Base-by-base conservation (phyloP, 1,140 invertebrate genomes). In the Euura saliciscinereae region DNA sequence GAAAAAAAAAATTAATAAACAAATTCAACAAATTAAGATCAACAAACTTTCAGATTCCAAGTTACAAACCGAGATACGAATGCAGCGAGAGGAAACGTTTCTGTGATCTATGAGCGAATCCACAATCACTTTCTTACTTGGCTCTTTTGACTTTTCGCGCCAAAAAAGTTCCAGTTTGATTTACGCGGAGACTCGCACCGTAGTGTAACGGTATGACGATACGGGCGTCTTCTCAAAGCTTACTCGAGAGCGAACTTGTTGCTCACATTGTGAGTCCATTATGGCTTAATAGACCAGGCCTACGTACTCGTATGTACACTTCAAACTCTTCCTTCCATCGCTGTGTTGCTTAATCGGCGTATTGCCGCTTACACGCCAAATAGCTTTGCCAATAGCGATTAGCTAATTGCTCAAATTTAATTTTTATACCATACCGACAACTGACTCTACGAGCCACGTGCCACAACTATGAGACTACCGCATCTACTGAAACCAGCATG, bases 241-340 rank as follows among this genome's bases (percentile, higher is more conserved):
- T 67, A 51, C 72, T 65, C 43, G 28, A 73, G 72, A 65, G 71
- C 66, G 67, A 69, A 65, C 66, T 70, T 64, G 69, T 42, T 65
- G 66, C 44, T 79, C 80, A 83, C 83, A 85, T 85, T 85, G 83
- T 85, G 78, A 80, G 79, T 75, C 83, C 78, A 84, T 85, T 85
- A 85, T 83, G 79, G 82, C 81, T 83, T 84, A 86, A 85, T 85
- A 83, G 83, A 81, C 75, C 81, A 78, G 83, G 79, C 78, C 82
- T 80, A 77, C 80, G 78, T 78, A 78, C 75, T 78, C 75, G 79
- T 73, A 77, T 78, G 75, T 75, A 75, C 74, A 73, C 78, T 76
- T 76, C 75, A 75, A 78, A 81, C 78, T 83, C 83, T 81, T 83
- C 78, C 78, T 75, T 79, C 77, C 78, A 79, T 79, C 80, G 79